Base-by-base conservation (phyloP, 2,888 invertebrate genomes). In the Agrochola litura region DNA sequence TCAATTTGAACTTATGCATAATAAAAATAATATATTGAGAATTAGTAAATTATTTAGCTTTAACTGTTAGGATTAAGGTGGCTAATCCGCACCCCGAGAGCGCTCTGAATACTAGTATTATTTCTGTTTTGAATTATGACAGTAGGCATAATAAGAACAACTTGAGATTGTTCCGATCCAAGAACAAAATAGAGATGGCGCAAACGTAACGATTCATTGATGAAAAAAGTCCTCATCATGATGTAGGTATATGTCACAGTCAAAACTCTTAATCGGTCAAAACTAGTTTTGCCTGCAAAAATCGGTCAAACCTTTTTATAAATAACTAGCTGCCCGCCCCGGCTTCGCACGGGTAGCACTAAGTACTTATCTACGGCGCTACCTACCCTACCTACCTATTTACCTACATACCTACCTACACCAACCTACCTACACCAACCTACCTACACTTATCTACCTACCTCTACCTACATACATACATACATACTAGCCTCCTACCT, bases 41-140 rank as follows among this genome's bases (percentile, higher is more conserved):
- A 63, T 46, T 0, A 63, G 46, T 43, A 81, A 63, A 64, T 77
- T 75, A 81, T 64, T 76, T 81, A 75, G 75, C 6, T 81, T 43
- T 49, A 61, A 43, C 49, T 43, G 49, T 74, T 56, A 63, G 41
- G 19, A 6, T 37, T 56, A 63, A 63, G 16, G 54, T 54, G 30
- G 77, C 77, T 54, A 43, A 46, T 52, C 6, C 30, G 8, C n/a
- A 64, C 19, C 30, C 2, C 9, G 43, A 76, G 19, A 43, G 76
- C 14, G n/a, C 37, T 60, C n/a, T 37, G 3, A 30, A 16, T 67
- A 22, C 9, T 9, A 49, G 30, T 67, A 67, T 58, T 68, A 37
- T 58, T 68, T 67, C 54, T 68, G 61, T 60, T 68, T 61, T 16
- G 43, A 61, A 61, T 52, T 61, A 61, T 43, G 41, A 43, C 22